phyloP scores from a whole-genome alignment of 2,888 invertebrate species.

The Zele albiditarsus region DNA sequence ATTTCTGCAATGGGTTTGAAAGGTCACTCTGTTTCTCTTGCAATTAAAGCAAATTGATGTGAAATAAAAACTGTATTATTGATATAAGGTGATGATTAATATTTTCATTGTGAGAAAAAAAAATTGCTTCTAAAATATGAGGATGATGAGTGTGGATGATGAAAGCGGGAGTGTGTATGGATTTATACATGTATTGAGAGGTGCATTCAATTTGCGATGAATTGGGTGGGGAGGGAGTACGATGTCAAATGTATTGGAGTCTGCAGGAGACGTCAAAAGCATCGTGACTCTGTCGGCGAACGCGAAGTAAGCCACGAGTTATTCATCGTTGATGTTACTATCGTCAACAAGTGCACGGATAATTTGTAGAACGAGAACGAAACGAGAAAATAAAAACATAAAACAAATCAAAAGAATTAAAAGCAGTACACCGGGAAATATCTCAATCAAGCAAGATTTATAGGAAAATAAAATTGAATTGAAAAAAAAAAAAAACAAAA shows the following conservation, averaged over 20 bases:
- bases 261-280: neutral
- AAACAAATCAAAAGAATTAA: neutral
- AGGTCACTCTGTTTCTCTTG: too few species aligned
- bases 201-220: neutral
- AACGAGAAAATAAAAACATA: neutral
- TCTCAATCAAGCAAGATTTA: neutral
- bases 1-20: neutral
- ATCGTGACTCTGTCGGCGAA: conserved; percentile 1
- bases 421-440: neutral
- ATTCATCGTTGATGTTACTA: neutral
- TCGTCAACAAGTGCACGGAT: conserved; percentile 1
- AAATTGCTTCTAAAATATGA: neutral
- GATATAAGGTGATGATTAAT: conserved; percentile 1
- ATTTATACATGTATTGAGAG: neutral
- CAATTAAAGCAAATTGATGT: neutral
- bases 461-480: neutral
- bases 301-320: neutral
- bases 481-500: neutral
- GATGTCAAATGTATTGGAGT: conserved; percentile 13
- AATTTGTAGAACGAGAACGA: neutral
- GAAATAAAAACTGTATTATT: neutral
- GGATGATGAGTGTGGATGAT: neutral
- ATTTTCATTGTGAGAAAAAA: neutral
- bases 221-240: neutral
- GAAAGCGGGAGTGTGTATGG: neutral